Evolutionary conservation across 2,888 invertebrate species (phyloP).

Genomic region (Copidosoma aretas): DNA sequence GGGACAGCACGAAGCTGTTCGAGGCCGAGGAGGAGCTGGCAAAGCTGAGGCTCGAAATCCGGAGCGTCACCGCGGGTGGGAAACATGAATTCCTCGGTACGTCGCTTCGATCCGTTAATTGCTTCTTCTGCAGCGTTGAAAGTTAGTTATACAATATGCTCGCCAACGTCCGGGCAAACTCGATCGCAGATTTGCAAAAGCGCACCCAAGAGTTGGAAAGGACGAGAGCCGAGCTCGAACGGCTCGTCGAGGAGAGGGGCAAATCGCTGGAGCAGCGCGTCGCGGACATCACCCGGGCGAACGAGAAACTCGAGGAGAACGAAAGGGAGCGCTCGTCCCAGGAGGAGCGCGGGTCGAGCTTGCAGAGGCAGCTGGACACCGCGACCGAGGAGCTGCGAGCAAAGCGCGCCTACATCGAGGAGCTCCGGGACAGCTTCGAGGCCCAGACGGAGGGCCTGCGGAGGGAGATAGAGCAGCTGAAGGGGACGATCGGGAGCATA

Average conservation of each 20-base stretch:
- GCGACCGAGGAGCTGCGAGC: conserved; percentile 55
- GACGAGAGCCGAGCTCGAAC: conserved; percentile 55
- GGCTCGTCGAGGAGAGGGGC: conserved; percentile 55
- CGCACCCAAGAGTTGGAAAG: conserved; percentile 57
- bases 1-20: conserved; percentile 67
- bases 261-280: conserved; percentile 56
- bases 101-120: not conserved
- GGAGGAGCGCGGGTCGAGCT: conserved; percentile 48
- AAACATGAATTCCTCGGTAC: conserved; percentile 32
- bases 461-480: conserved; percentile 53
- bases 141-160: no score
- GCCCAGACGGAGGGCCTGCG: conserved; percentile 48
- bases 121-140: not conserved
- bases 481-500: conserved; percentile 58
- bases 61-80: conserved; percentile 53
- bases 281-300: conserved; percentile 52
- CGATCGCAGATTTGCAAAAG: conserved; percentile 47
- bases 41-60: conserved; percentile 67
- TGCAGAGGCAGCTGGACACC: conserved; percentile 59
- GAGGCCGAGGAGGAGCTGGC: conserved; percentile 73
- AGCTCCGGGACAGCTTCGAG: conserved; percentile 56
- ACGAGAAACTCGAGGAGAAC: conserved; percentile 49
- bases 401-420: conserved; percentile 58
- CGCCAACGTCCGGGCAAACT: not conserved
- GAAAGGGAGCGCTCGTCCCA: conserved; percentile 48